phyloP scores from a whole-genome alignment of 2,113 vertebrate species.

The Megaleporinus macrocephalus region DNA sequence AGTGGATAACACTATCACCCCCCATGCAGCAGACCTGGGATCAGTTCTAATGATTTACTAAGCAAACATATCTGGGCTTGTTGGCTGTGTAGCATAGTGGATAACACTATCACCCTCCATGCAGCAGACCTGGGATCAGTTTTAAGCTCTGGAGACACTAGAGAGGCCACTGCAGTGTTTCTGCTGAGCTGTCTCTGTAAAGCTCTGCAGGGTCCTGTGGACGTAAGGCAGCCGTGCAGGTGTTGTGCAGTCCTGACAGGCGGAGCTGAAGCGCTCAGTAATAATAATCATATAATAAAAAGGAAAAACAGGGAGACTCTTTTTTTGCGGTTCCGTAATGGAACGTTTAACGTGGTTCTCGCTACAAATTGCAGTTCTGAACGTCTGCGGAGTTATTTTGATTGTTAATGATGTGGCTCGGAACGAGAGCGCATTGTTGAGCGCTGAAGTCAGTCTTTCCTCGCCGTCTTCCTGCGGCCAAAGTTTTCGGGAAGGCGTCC shows the following conservation, averaged over 20 bases:
- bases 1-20: too few relatives aligned
- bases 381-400: conserved; percentile 40
- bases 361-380: conserved; percentile 47
- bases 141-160: too few relatives aligned
- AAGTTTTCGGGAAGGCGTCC: conserved; percentile 41
- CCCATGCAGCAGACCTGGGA: too few relatives aligned
- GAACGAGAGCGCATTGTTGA: conserved; percentile 10
- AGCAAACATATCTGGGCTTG: too few relatives aligned
- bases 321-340: conserved; percentile 31
- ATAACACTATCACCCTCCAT: too few relatives aligned
- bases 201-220: not conserved
- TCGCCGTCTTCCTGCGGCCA: conserved; percentile 23
- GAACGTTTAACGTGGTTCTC: conserved; percentile 31
- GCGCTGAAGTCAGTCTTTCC: conserved; percentile 44
- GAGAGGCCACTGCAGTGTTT: too few relatives aligned
- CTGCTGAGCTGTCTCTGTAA: not conserved
- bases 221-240: conserved; percentile 36
- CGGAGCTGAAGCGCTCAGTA: not conserved
- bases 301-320: conserved; percentile 14
- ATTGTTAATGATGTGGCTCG: conserved; percentile 52
- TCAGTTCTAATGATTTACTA: too few relatives aligned
- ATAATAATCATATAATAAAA: conserved; percentile 19
- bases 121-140: too few relatives aligned
- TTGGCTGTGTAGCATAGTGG: too few relatives aligned
- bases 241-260: conserved; percentile 23